Percentiles rank a stretch among this genome's conserved stretches.
phyloP scores from a whole-genome alignment of 2,888 invertebrate species.

The Drosophila emarginata region DNA sequence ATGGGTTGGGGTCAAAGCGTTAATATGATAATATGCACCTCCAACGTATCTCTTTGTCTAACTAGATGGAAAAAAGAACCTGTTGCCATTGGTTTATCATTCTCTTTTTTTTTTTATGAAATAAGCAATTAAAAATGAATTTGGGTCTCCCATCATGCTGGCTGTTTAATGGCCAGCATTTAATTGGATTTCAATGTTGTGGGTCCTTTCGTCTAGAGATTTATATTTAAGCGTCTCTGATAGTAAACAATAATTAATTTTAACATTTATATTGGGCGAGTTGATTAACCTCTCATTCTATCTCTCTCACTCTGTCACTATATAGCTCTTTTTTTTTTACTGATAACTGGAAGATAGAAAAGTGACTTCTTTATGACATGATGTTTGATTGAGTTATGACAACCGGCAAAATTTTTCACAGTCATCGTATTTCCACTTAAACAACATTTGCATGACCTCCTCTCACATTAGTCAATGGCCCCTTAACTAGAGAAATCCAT shows the following conservation, averaged over 20 bases:
- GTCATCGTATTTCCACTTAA: conserved; percentile 25
- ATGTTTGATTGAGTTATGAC: conserved; percentile 68
- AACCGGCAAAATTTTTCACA: conserved; percentile 20
- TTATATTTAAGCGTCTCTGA: conserved; percentile 49
- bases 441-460: conserved; percentile 40
- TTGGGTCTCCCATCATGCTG: conserved; percentile 68
- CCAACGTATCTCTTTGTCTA: conserved; percentile 23
- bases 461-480: conserved; percentile 58
- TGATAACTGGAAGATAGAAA: neutral
- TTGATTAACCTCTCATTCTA: conserved; percentile 57
- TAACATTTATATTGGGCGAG: conserved; percentile 69
- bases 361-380: conserved; percentile 41
- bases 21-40: conserved; percentile 75
- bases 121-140: conserved; percentile 75
- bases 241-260: conserved; percentile 72
- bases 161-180: conserved; percentile 67
- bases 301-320: neutral
- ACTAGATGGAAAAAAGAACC: conserved; percentile 25
- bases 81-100: conserved; percentile 22
- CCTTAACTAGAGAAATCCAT: conserved; percentile 49
- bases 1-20: conserved; percentile 50
- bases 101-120: conserved; percentile 59
- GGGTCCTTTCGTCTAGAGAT: conserved; percentile 48
- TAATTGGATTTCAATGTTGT: conserved; percentile 78
- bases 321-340: neutral